Evolutionary conservation across 2,113 vertebrate species (phyloP).

Genomic region (Phylloscopus whistleri): DNA sequence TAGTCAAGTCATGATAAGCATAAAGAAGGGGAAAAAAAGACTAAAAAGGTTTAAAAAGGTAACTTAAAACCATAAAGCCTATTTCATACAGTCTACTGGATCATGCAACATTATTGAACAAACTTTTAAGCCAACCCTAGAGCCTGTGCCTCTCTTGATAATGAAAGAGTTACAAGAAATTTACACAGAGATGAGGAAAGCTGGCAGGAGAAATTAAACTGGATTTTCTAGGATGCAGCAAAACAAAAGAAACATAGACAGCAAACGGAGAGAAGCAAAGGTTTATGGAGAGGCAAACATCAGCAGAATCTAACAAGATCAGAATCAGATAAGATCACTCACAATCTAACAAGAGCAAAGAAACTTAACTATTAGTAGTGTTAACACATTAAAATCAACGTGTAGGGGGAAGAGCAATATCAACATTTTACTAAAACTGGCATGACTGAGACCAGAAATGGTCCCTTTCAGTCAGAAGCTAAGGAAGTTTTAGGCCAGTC

Average conservation of each 20-base stretch:
- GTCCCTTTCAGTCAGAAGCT: background rate
- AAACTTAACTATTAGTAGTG: background rate
- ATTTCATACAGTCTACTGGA: background rate
- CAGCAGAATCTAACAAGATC: background rate
- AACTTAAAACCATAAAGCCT: background rate
- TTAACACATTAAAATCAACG: background rate
- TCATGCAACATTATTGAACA: background rate
- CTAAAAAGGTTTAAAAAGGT: background rate
- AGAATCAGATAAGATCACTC: background rate
- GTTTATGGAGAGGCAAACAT: background rate
- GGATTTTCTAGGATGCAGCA: background rate
- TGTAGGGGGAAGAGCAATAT: background rate
- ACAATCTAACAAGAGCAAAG: background rate
- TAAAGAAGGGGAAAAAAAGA: background rate
- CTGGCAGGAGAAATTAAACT: background rate
- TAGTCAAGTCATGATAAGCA: background rate
- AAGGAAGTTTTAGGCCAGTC: background rate
- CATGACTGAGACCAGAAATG: background rate
- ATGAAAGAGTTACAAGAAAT: background rate
- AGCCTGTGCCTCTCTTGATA: background rate
- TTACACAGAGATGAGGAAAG: background rate
- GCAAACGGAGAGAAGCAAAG: background rate
- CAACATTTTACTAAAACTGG: background rate
- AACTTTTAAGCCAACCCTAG: background rate
- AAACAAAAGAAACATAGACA: background rate